Evolutionary conservation across 2,797 vertebrate genomes (phyloP).

Genomic region (Phoxinus dragarum): DNA sequence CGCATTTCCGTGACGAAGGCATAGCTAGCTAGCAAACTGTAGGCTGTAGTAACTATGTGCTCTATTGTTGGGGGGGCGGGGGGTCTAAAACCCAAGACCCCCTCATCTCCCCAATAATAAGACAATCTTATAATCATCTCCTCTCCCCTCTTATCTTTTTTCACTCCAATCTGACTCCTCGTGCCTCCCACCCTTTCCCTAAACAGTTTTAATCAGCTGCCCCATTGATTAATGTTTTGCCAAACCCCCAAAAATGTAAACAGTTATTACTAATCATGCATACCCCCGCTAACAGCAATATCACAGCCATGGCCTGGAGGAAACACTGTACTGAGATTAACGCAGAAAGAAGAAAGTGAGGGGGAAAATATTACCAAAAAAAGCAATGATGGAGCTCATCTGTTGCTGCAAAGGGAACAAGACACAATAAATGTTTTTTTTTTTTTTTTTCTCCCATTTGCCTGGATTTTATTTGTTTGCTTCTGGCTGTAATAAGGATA

Average conservation of each 20-base stretch:
- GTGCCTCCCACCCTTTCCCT: slow-evolving; percentile 3
- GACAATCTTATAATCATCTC: neutral
- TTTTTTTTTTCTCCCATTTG: neutral
- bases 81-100: too few relatives aligned
- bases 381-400: slow-evolving; percentile 44
- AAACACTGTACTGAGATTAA: slow-evolving; percentile 45
- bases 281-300: slow-evolving; percentile 54
- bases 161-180: slow-evolving; percentile 4
- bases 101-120: too few relatives aligned
- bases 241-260: slow-evolving; percentile 58
- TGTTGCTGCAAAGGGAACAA: slow-evolving; percentile 42
- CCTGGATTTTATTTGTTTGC: slow-evolving; percentile 30
- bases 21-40: too few relatives aligned
- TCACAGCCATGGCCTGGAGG: slow-evolving; percentile 50
- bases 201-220: slow-evolving; percentile 55
- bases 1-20: too few relatives aligned
- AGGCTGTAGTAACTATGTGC: too few relatives aligned
- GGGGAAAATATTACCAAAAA: neutral
- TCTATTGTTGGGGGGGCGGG: too few relatives aligned
- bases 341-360: slow-evolving; percentile 11
- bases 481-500: slow-evolving; percentile 11
- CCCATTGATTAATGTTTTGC: slow-evolving; percentile 61
- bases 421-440: slow-evolving; percentile 46
- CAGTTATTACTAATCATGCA: slow-evolving; percentile 62
- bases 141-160: slow-evolving; percentile 13